Evolutionary conservation across 2,888 invertebrate species (phyloP), one percentile per base, ranked within the genome.

Genomic region (Dynastes hyllus): DNA sequence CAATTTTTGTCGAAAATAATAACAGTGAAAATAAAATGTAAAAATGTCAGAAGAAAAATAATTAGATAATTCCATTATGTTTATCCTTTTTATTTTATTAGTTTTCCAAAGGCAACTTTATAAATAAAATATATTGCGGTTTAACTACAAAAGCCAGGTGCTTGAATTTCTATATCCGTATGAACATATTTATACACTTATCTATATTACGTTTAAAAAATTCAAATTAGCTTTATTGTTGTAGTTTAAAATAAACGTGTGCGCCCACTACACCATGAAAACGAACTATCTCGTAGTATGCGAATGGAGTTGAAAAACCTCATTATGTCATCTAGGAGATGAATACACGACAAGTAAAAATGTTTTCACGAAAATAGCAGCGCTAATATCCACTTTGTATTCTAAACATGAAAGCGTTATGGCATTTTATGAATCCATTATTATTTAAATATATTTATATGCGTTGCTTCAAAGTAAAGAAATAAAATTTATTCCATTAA

Each of bases 401-500:
- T 55, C 55, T n/a, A 22, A 55, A 55, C 55, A 22, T n/a, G 16
- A 55, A 55, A 55, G 45, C 13, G 22, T 55, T 55, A 55, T 55
- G 55, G 8, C 55, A 55, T 55, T 55, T 55, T 55, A 55, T 22
- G 22, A 55, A 55, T 55, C 55, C 55, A 55, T 55, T 55, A 55
- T 22, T 55, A 55, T 55, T 55, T 55, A 22, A 45, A 45, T 45
- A 45, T n/a, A 55, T 55, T 55, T 55, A 22, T 55, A 55, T 6
- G 3, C 11, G 53, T 4, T 53, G 11, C n/a, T 53, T 11, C n/a
- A 55, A 16, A 6, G 16, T 55, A 55, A 22, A 55, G 55, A 13
- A 22, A 4, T 45, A 45, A 45, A 45, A 45, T 8, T 45, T 45
- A 11, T 45, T 45, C 45, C 45, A 45, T 45, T 45, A 45, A 45